Percentiles rank a stretch among this genome's conserved stretches.
These are phyloP conservation scores for Papilio machaon DNA, from an alignment of 1,140 invertebrate species.

Conservation along the genomic window DNA sequence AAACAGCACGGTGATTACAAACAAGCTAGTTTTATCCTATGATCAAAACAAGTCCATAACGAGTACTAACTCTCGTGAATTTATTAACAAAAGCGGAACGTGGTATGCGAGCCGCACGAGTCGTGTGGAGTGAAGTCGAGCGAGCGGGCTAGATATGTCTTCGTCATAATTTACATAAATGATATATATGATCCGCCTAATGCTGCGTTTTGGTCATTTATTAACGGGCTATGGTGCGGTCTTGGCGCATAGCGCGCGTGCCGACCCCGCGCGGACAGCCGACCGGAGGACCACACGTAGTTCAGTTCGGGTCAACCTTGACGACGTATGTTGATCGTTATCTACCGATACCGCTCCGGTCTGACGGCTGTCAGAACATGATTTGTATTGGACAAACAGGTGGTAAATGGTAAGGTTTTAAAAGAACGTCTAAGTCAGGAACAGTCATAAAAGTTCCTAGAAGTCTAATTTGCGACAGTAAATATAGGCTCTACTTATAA, in stretches of 20 bases:
- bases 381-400: slow-evolving; percentile 6
- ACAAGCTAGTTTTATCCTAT: slow-evolving; percentile 14
- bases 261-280: slow-evolving; percentile 70
- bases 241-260: slow-evolving; percentile 76
- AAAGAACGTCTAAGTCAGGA: too few species aligned
- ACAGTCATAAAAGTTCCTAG: too few species aligned
- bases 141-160: slow-evolving; percentile 77
- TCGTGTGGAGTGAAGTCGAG: slow-evolving; percentile 71
- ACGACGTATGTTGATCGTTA: slow-evolving; percentile 73
- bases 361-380: slow-evolving; percentile 16
- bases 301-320: slow-evolving; percentile 61
- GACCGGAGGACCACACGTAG: slow-evolving; percentile 72
- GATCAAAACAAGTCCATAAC: slow-evolving; percentile 48
- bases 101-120: slow-evolving; percentile 73
- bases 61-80: slow-evolving; percentile 58
- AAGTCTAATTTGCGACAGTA: too few species aligned
- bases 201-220: slow-evolving; percentile 76
- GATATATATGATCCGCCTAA: slow-evolving; percentile 81
- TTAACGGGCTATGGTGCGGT: slow-evolving; percentile 66
- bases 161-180: slow-evolving; percentile 82
- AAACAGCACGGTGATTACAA: slow-evolving; percentile 36
- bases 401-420: background rate
- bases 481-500: too few species aligned
- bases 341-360: slow-evolving; percentile 60
- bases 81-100: slow-evolving; percentile 58